phyloP scores from a whole-genome alignment of 1,140 invertebrate species.

The Eriosoma lanigerum region DNA sequence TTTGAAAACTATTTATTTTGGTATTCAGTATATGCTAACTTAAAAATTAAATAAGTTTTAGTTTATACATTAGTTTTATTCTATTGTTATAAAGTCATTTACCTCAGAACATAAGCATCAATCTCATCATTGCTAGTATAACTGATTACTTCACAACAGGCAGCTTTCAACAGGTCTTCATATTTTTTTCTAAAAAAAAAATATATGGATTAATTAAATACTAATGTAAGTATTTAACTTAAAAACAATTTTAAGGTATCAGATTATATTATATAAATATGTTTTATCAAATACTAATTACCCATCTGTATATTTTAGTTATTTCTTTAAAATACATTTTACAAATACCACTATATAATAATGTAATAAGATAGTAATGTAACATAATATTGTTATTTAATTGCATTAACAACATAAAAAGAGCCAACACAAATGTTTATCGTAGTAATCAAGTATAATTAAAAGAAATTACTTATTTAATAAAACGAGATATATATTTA shows the following conservation, averaged over 20 bases:
- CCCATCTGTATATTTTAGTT: background rate
- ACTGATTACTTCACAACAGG: conserved; percentile 96
- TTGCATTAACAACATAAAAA: background rate
- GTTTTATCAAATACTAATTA: background rate
- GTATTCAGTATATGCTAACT: too few relatives aligned
- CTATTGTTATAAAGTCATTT: conserved; percentile 57
- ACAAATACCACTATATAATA: background rate
- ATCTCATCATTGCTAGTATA: conserved; percentile 83
- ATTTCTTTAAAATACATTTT: background rate
- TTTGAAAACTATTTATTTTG: too few relatives aligned
- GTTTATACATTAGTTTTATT: background rate
- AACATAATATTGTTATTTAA: background rate
- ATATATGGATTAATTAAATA: too few relatives aligned
- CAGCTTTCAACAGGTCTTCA: conserved; percentile 85
- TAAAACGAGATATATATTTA: too few relatives aligned
- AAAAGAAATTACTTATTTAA: too few relatives aligned
- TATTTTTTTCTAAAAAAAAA: conserved; percentile 74
- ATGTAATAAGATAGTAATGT: background rate
- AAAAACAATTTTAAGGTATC: background rate
- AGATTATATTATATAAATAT: background rate
- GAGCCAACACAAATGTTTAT: background rate
- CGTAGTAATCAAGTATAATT: too few relatives aligned
- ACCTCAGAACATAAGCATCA: conserved; percentile 97
- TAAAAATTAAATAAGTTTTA: too few relatives aligned
- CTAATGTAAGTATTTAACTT: background rate